These are phyloP conservation scores for Psettodes erumei DNA, from an alignment of 2,113 vertebrate species.

Conservation along the genomic window DNA sequence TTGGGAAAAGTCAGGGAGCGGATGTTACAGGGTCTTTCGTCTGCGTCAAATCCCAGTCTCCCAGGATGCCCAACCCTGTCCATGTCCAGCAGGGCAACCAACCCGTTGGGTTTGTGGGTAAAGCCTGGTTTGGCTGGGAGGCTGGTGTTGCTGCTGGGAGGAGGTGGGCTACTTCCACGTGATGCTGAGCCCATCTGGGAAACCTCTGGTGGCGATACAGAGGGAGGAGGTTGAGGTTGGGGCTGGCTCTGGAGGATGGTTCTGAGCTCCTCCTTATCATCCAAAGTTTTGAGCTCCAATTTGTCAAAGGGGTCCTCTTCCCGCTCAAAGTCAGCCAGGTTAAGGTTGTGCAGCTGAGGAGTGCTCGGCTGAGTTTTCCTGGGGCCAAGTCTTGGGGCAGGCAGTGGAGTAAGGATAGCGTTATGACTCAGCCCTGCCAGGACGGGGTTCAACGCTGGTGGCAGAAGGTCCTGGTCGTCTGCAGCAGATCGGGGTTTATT, in stretches of 20 bases:
- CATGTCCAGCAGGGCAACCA: slow-evolving; percentile 90
- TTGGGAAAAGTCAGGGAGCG: slow-evolving; percentile 96
- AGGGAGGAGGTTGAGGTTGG: slow-evolving; percentile 64
- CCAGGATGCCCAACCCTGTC: slow-evolving; percentile 83
- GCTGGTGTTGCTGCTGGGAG: slow-evolving; percentile 73
- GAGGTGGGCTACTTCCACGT: slow-evolving; percentile 72
- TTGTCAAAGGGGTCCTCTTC: slow-evolving; percentile 98
- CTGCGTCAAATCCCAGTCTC: slow-evolving; percentile 73
- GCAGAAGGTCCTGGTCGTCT: slow-evolving; percentile 82
- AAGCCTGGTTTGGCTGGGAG: slow-evolving; percentile 74
- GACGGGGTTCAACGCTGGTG: slow-evolving; percentile 92
- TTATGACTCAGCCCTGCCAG: slow-evolving; percentile 92
- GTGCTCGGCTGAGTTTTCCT: slow-evolving; percentile 84
- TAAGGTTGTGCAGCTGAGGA: slow-evolving; percentile 88
- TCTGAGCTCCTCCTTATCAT: slow-evolving; percentile 95
- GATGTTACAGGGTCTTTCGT: slow-evolving; percentile 91
- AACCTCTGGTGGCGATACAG: slow-evolving; percentile 66
- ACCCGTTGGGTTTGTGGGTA: slow-evolving; percentile 93
- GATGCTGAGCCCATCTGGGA: slow-evolving; percentile 73
- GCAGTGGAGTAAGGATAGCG: slow-evolving; percentile 94
- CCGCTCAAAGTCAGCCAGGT: slow-evolving; percentile 96
- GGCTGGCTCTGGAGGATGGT: slow-evolving; percentile 91
- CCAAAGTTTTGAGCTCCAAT: slow-evolving; percentile 94
- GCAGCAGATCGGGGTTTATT: slow-evolving; percentile 62
- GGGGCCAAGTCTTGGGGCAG: slow-evolving; percentile 88